A percentile compares a stretch with the other conserved stretches of the same genome.
Evolutionary conservation across 1,140 invertebrate genomes (phyloP).

Genomic region (Drosophila santomea): DNA sequence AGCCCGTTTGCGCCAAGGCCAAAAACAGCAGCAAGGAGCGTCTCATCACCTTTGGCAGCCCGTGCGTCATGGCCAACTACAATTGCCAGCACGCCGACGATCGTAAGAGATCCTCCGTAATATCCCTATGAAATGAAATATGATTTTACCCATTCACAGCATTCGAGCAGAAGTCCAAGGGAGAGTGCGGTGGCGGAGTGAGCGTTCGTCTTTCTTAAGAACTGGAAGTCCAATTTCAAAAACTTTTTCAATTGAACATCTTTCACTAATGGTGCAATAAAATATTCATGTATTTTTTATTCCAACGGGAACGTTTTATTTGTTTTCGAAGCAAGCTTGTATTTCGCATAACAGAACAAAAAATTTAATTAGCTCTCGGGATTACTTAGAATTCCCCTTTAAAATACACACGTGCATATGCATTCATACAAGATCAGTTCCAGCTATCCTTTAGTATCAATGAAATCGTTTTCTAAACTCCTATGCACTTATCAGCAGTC

Average conservation of each 20-base stretch:
- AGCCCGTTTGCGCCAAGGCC: slow-evolving; percentile 70
- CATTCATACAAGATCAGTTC: slow-evolving; percentile 49
- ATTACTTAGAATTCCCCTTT: slow-evolving; percentile 11
- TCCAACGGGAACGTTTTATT: slow-evolving; percentile 52
- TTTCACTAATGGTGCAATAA: slow-evolving; percentile 18
- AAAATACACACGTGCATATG: slow-evolving; percentile 26
- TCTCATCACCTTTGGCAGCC: slow-evolving; percentile 74
- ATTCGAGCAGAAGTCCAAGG: slow-evolving; percentile 69
- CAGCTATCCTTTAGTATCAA: slow-evolving; percentile 17
- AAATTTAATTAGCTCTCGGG: slow-evolving; percentile 36
- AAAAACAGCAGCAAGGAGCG: slow-evolving; percentile 78
- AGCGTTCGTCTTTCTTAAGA: slow-evolving; percentile 77
- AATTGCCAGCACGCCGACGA: slow-evolving; percentile 79
- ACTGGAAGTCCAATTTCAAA: not conserved
- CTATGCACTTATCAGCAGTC: slow-evolving; percentile 38
- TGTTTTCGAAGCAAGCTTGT: slow-evolving; percentile 12
- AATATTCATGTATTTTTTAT: slow-evolving; percentile 36
- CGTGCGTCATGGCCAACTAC: slow-evolving; percentile 77
- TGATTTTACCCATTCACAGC: slow-evolving; percentile 45
- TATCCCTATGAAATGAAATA: not conserved
- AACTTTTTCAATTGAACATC: not conserved
- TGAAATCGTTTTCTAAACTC: slow-evolving; percentile 27
- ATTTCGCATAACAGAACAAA: slow-evolving; percentile 44
- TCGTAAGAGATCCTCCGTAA: slow-evolving; percentile 52
- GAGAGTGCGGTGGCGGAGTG: slow-evolving; percentile 77